Base-by-base conservation (phyloP, 23 tunicate genomes). In the Ascidia mentula region DNA sequence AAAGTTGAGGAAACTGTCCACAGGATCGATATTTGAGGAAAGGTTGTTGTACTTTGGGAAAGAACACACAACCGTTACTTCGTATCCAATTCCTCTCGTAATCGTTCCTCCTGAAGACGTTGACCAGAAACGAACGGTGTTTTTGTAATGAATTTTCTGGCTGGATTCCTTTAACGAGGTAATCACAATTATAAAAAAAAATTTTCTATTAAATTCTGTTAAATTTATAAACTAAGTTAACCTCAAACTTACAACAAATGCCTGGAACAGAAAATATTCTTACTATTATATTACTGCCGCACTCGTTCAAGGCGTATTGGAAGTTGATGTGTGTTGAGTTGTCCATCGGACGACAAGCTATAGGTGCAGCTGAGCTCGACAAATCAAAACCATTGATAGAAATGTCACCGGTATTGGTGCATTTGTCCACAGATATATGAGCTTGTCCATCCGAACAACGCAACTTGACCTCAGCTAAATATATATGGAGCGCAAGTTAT, bases 21-120 rank as follows among this genome's bases (percentile, higher is more conserved):
- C 17, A 18, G 89, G 89, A 15, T 73, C 69, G 36, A 78, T 78
- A 37, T 60, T 32, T 1, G 75, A 82, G 35, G 73, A 69, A 12
- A 84, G 70, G 38, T 85, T 85, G 40, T 69, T 74, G 70, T 74
- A 85, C 45, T 69, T 85, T 34, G 39, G 81, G 69, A 78, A 85
- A 15, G 89, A 78, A 70, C 89, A 85, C 20, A 79, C 82, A 18
- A 85, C 15, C 24, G 71, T 24, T 31, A 85, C 73, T 40, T 40
- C 65, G 42, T 78, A 85, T 69, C 82, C 79, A 0, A 46, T 37
- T 22, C 83, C 79, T 69, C 89, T 32, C 36, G 83, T 85, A 24
- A 85, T 70, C 36, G 37, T 15, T 28, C 40, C 0, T 18, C 36
- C 72, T 6, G 77, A 59, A 45, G 46, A 40, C 18, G 30, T 45